Conservation (phyloP, 2,113 vertebrate species). For the Onychostruthus taczanowskii region DNA sequence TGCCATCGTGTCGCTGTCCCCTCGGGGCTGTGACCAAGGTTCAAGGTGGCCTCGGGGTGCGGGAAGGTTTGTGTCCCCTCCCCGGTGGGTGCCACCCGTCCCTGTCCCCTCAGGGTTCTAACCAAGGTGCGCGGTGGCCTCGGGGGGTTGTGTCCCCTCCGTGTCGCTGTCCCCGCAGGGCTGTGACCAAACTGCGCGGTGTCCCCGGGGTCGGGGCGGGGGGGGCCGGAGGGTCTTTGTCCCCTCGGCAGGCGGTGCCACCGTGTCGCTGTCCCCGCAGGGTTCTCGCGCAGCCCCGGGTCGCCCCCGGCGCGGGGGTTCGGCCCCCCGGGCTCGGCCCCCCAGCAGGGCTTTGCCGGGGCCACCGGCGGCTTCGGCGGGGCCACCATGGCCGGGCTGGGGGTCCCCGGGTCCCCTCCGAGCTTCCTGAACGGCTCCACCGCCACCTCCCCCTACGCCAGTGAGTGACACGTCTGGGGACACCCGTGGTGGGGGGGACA, state of each 20-base stretch:
- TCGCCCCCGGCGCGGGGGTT: slow-evolving; percentile 87
- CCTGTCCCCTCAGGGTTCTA: slow-evolving; percentile 76
- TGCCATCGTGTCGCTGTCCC: background rate
- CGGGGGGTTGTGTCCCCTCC: too few species aligned
- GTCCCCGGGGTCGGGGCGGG: too few species aligned
- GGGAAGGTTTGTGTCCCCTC: background rate
- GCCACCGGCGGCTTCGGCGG: slow-evolving; percentile 85
- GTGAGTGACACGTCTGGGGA: slow-evolving; percentile 71
- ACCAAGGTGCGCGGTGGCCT: background rate
- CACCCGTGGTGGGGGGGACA: fast-evolving
- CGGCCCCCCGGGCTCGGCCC: slow-evolving; percentile 84
- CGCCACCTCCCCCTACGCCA: slow-evolving; percentile 93
- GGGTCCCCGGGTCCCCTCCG: slow-evolving; percentile 87
- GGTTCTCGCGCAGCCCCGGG: slow-evolving; percentile 88
- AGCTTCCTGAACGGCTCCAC: slow-evolving; percentile 95
- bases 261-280: background rate
- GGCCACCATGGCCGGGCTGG: slow-evolving; percentile 85
- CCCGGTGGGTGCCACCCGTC: background rate
- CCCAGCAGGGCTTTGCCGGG: slow-evolving; percentile 88
- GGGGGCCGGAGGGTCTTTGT: too few species aligned
- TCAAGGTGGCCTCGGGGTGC: background rate
- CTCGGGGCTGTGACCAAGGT: background rate
- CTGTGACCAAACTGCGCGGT: too few species aligned
- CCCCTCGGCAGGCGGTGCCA: too few species aligned
- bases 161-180: too few species aligned